phyloP scores from a whole-genome alignment of 2,113 vertebrate species.

The Anas platyrhynchos region DNA sequence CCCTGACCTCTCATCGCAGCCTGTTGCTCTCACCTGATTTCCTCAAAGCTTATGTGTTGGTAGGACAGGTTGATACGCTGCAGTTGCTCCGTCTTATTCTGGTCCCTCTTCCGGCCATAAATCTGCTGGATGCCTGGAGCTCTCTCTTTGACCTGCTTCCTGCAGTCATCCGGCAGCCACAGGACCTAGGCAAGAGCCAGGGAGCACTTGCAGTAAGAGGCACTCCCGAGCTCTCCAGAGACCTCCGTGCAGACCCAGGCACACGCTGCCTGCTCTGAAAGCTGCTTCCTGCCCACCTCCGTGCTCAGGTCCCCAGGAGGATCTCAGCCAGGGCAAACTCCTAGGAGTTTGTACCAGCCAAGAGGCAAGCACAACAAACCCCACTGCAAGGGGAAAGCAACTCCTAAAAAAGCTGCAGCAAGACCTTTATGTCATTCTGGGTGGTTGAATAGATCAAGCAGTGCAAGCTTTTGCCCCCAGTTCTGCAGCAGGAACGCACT shows the following conservation, averaged over 20 bases:
- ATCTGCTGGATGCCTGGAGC: conserved; percentile 84
- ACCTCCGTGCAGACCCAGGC: neutral
- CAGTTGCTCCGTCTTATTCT: conserved; percentile 47
- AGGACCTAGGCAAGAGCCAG: conserved; percentile 79
- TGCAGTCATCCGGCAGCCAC: conserved; percentile 85
- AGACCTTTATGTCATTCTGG: neutral
- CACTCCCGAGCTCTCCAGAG: neutral
- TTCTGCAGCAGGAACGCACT: neutral
- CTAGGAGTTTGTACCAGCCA: neutral
- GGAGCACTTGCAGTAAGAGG: neutral
- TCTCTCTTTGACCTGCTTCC: conserved; percentile 72
- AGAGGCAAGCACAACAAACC: neutral
- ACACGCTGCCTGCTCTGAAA: neutral
- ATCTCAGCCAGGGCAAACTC: neutral
- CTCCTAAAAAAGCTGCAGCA: neutral
- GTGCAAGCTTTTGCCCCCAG: neutral
- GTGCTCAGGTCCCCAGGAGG: neutral
- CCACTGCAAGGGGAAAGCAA: neutral
- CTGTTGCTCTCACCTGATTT: conserved; percentile 84
- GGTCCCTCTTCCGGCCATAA: conserved; percentile 69
- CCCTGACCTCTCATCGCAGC: neutral
- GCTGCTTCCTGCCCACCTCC: neutral
- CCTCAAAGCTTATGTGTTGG: conserved; percentile 70
- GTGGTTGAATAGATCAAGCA: neutral
- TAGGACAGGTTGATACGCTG: conserved; percentile 85